These are phyloP conservation scores for Montipora foliosa DNA, from an alignment of 64 coral and sea anemone species.

Conservation along the genomic window DNA sequence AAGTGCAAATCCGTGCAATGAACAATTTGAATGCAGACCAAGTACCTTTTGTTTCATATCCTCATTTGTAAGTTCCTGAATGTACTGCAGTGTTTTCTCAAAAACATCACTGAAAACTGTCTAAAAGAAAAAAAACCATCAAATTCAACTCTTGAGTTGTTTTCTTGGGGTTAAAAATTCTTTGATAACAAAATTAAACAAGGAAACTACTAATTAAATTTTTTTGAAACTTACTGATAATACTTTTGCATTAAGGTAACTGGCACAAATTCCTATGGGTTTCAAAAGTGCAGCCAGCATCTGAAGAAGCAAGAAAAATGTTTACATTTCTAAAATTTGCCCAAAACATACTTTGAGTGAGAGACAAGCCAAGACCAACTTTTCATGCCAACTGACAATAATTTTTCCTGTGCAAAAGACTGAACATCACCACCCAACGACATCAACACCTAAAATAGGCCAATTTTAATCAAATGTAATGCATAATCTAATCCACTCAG, in stretches of 20 bases:
- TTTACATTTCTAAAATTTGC: too few species aligned
- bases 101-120: constrained; percentile 90
- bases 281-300: constrained; percentile 89
- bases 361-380: too few species aligned
- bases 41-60: constrained; percentile 97
- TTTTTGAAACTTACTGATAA: constrained; percentile 74
- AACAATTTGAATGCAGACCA: too few species aligned
- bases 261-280: constrained; percentile 90
- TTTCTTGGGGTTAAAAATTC: background rate
- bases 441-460: too few species aligned
- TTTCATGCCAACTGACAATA: too few species aligned
- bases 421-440: too few species aligned
- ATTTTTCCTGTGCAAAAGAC: too few species aligned
- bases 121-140: constrained; percentile 28
- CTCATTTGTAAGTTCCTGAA: constrained; percentile 92
- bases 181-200: background rate
- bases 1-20: too few species aligned
- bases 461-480: too few species aligned
- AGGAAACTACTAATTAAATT: background rate
- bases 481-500: too few species aligned
- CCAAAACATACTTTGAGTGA: too few species aligned
- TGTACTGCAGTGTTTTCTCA: constrained; percentile 91
- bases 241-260: constrained; percentile 83
- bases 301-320: constrained; percentile 18
- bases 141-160: too few species aligned